Evolutionary conservation across 2,113 vertebrate species (phyloP).

Genomic region (Silurus asotus): DNA sequence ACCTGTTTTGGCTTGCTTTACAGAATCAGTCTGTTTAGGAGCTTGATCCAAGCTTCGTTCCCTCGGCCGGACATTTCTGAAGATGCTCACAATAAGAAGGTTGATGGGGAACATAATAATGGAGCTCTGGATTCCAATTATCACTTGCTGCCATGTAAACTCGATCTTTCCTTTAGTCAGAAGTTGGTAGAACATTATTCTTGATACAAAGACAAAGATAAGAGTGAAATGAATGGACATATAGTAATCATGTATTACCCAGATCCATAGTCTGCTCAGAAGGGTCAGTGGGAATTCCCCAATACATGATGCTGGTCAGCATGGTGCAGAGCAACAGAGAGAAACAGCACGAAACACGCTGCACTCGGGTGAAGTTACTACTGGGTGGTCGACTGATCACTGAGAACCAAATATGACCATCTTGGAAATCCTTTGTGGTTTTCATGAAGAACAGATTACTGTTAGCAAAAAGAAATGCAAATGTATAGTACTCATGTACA

Average conservation of each 20-base stretch:
- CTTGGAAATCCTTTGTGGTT: slow-evolving; percentile 87
- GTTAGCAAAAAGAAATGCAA: slow-evolving; percentile 4
- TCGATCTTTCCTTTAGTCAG: slow-evolving; percentile 82
- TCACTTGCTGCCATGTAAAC: slow-evolving; percentile 95
- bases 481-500: neutral
- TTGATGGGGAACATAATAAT: slow-evolving; percentile 96
- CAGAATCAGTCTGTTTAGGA: slow-evolving; percentile 54
- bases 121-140: slow-evolving; percentile 92
- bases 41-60: slow-evolving; percentile 55
- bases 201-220: neutral
- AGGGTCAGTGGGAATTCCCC: slow-evolving; percentile 90
- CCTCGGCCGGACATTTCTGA: slow-evolving; percentile 77
- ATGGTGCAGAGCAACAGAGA: slow-evolving; percentile 94
- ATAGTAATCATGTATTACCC: slow-evolving; percentile 70
- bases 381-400: slow-evolving; percentile 83
- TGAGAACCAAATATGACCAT: slow-evolving; percentile 92
- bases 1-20: slow-evolving; percentile 68
- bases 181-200: slow-evolving; percentile 15
- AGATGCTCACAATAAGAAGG: slow-evolving; percentile 92
- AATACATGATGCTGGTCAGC: slow-evolving; percentile 96
- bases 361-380: slow-evolving; percentile 88
- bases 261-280: slow-evolving; percentile 95
- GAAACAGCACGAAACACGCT: slow-evolving; percentile 92
- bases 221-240: neutral
- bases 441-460: slow-evolving; percentile 93